A percentile compares a stretch with the other conserved stretches of the same genome.
phyloP scores from a whole-genome alignment of 2,113 vertebrate species.

The Phaetusa simplex region DNA sequence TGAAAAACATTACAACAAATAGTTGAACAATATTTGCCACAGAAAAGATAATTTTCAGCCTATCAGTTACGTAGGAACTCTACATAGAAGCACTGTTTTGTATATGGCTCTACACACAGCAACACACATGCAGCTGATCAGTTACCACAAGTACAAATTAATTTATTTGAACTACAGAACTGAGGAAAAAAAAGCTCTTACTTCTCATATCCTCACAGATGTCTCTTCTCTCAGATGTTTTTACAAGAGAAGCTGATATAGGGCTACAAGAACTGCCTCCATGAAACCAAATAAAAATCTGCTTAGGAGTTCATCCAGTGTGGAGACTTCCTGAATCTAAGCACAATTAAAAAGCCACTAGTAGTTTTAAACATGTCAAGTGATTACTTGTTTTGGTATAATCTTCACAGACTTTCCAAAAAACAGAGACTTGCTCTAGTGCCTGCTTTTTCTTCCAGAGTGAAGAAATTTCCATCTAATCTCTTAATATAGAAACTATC shows the following conservation, averaged over 20 bases:
- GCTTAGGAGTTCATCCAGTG: neutral
- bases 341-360: neutral
- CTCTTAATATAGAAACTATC: constrained; percentile 11
- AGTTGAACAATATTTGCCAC: neutral
- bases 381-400: neutral
- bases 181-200: neutral
- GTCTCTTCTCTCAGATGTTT: neutral
- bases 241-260: neutral
- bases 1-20: neutral
- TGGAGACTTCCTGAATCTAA: neutral
- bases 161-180: neutral
- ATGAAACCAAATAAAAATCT: neutral
- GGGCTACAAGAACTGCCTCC: neutral
- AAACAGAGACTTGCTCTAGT: neutral
- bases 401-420: neutral
- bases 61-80: neutral
- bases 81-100: neutral
- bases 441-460: neutral
- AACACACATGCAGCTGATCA: neutral
- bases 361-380: neutral
- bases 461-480: neutral
- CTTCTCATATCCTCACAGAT: neutral
- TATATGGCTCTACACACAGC: neutral
- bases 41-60: neutral
- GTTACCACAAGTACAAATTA: neutral